A percentile compares a stretch with the other conserved stretches of the same genome.
Conservation (phyloP, 2,797 vertebrate genomes). For the Artibeus jamaicensis region DNA sequence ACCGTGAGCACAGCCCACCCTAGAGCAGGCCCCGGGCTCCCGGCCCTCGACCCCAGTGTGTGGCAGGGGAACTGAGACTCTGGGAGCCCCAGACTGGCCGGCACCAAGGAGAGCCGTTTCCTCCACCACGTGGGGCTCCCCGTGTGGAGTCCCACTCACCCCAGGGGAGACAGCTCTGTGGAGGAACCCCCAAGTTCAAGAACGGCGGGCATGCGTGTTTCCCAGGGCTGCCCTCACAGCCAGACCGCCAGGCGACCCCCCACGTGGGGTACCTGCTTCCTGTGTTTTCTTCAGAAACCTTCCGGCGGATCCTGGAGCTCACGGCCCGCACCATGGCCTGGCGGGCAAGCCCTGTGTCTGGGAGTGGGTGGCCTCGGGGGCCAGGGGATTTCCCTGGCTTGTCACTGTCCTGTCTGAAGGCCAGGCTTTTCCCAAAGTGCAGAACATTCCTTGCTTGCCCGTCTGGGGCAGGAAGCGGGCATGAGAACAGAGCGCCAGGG, state of each 20-base stretch:
- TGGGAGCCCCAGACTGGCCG: not conserved
- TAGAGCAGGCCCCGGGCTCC: not conserved
- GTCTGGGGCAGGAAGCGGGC: no score
- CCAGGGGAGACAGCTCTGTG: not conserved
- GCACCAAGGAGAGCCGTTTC: not conserved
- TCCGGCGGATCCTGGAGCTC: accelerated
- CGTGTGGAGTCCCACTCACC: accelerated
- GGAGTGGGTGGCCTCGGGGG: not conserved
- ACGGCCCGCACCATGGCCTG: accelerated
- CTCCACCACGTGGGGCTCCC: not conserved
- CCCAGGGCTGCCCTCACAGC: not conserved
- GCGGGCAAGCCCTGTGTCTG: accelerated
- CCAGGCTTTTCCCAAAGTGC: not conserved
- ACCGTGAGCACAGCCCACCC: not conserved
- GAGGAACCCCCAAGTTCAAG: not conserved
- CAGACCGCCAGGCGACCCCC: not conserved
- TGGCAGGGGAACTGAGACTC: not conserved
- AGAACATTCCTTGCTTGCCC: not conserved
- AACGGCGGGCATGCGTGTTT: not conserved
- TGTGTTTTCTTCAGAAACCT: accelerated
- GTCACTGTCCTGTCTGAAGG: no score
- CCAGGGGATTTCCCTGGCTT: no score
- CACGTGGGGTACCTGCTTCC: accelerated
- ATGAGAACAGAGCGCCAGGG: not conserved
- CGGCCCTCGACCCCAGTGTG: accelerated